Conservation (phyloP, 2,888 invertebrate species). For the Pseudococcus viburni region DNA sequence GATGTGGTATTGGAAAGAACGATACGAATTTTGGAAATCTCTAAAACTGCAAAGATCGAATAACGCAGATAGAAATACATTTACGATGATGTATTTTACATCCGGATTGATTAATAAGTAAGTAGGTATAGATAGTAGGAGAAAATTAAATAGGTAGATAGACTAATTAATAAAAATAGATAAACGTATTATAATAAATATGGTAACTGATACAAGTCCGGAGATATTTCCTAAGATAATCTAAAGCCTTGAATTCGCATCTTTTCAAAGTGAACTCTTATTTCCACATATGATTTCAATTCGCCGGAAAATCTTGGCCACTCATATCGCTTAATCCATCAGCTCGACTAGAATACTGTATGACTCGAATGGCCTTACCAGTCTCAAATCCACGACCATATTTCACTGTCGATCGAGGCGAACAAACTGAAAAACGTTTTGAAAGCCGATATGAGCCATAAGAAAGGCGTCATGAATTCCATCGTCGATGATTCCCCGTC, state of each 20-base stretch:
- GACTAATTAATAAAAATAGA: too few relatives aligned
- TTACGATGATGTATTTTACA: neutral
- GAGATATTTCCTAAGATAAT: too few relatives aligned
- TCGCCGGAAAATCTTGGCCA: too few relatives aligned
- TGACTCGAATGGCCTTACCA: neutral
- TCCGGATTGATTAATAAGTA: neutral
- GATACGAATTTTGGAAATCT: conserved; percentile 40
- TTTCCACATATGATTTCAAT: too few relatives aligned
- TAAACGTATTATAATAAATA: too few relatives aligned
- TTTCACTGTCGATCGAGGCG: conserved; percentile 33
- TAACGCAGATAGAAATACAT: neutral
- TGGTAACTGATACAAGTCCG: too few relatives aligned
- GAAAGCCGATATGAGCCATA: neutral
- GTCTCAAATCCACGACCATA: conserved; percentile 15
- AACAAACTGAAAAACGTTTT: neutral
- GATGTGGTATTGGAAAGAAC: conserved; percentile 19
- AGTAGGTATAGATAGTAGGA: neutral
- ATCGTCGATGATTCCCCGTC: neutral
- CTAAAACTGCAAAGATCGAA: neutral
- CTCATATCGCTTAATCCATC: neutral
- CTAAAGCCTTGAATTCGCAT: too few relatives aligned
- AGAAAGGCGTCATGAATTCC: neutral
- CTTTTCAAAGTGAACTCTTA: too few relatives aligned
- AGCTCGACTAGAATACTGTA: neutral
- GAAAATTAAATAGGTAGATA: too few relatives aligned